A percentile compares a stretch with the other conserved stretches of the same genome.
Evolutionary conservation across 2,888 invertebrate genomes (phyloP).

Genomic region (Trachelus troglodyta): DNA sequence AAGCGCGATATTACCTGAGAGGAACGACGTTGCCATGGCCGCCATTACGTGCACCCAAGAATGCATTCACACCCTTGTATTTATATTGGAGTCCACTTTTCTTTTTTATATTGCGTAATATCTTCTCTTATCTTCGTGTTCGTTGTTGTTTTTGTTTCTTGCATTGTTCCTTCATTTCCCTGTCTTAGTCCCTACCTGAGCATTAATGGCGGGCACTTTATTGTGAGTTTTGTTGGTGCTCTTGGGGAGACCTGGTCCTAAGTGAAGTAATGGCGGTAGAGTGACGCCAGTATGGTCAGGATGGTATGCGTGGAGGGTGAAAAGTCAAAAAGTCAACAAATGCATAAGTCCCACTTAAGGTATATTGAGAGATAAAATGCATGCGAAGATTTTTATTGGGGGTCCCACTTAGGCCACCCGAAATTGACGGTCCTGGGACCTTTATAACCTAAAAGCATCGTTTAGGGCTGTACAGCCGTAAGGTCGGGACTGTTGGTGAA

Average conservation of each 20-base stretch:
- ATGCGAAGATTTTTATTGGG: conserved; percentile 24
- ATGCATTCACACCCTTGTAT: too few species aligned
- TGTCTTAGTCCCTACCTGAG: too few species aligned
- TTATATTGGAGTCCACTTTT: too few species aligned
- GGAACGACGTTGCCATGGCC: not conserved
- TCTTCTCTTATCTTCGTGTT: too few species aligned
- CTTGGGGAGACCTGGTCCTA: not conserved
- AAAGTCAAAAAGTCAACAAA: conserved; percentile 29
- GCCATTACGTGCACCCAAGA: too few species aligned
- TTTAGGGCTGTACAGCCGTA: conserved; percentile 13
- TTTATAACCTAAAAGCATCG: conserved; percentile 23
- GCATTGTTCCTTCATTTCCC: too few species aligned
- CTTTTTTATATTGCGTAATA: too few species aligned
- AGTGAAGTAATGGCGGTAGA: not conserved
- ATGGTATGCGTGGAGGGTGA: conserved; percentile 4
- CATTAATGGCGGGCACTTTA: too few species aligned
- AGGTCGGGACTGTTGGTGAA: not conserved
- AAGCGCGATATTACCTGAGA: not conserved
- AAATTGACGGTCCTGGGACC: not conserved
- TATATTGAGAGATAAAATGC: conserved; percentile 15
- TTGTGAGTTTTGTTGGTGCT: too few species aligned
- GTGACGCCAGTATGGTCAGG: conserved; percentile 4
- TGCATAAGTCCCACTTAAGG: conserved; percentile 25
- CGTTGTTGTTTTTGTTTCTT: too few species aligned
- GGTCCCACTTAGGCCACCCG: conserved; percentile 6